These are phyloP conservation scores for Branchellion lobata DNA, from an alignment of 2,888 invertebrate genomes.

Conservation along the genomic window DNA sequence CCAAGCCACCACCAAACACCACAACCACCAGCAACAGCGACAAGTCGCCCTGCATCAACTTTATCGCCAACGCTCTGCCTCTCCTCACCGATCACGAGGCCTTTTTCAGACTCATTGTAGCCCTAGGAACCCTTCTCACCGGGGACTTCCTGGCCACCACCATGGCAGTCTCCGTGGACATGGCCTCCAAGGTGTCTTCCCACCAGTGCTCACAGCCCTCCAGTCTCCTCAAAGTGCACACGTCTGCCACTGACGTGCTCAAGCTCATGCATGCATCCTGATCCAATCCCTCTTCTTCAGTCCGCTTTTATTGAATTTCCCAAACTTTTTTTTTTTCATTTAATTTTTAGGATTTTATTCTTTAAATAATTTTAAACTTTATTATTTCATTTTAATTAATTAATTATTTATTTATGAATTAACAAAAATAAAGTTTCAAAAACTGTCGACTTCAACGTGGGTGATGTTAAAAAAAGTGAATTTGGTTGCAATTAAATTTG, in stretches of 20 bases:
- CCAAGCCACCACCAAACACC: conserved; percentile 45
- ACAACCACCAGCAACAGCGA: conserved; percentile 53
- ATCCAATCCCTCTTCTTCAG: not conserved
- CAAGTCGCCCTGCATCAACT: conserved; percentile 55
- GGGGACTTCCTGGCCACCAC: conserved; percentile 57
- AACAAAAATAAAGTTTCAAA: not conserved
- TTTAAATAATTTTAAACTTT: not conserved
- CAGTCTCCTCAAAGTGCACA: conserved; percentile 57
- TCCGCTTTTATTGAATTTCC: not conserved
- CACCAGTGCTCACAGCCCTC: conserved; percentile 43
- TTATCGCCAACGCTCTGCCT: conserved; percentile 56
- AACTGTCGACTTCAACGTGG: not conserved
- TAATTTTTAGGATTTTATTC: not conserved
- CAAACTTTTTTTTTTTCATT: too few relatives aligned
- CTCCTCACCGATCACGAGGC: conserved; percentile 73
- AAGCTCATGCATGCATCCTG: not conserved
- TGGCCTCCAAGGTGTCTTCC: conserved; percentile 45
- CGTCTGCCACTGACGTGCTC: conserved; percentile 55
- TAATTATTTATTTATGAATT: too few relatives aligned
- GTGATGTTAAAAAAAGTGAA: too few relatives aligned
- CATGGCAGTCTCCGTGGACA: conserved; percentile 57
- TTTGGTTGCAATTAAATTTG: too few relatives aligned
- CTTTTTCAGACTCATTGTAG: conserved; percentile 74
- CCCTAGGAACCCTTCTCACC: conserved; percentile 72
- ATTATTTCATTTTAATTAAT: not conserved